Evolutionary conservation across 2,888 invertebrate species (phyloP), one percentile per base, ranked within the genome.

Genomic region (Sphaerophoria taeniata): DNA sequence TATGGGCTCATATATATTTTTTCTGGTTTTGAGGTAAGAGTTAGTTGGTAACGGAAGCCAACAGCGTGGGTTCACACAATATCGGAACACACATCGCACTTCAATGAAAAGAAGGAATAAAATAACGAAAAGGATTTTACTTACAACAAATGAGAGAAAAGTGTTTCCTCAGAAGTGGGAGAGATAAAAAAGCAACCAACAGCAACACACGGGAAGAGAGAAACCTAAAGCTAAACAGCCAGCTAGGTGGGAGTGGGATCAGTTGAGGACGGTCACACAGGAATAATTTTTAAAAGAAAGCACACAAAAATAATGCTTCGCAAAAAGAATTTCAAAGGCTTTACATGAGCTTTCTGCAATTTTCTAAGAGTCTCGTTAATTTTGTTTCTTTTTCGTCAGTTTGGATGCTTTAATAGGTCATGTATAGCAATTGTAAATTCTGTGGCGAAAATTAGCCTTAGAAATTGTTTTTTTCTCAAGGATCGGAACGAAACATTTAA

Each of bases 261-360:
- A 56, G 11, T 12, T 45, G n/a, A n/a, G n/a, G 4, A n/a, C 45
- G 51, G 14, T 33, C 51, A 43, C 43, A 24, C 24, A 24, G 2
- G 24, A 24, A 24, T 24, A n/a, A n/a, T n/a, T n/a, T n/a, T n/a
- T n/a, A 24, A 24, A 24, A 11, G 43, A 24, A 24, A 24, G 24
- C 2, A 36, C 47, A 69, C 49, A 47, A 9, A 9, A 58, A 45
- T 34, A 71, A 71, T 58, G 43, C 53, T 49, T 53, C 51, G 49
- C 51, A 63, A 83, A 39, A 79, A 75, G 67, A 65, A 79, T 84
- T 83, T 72, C 47, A 84, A 75, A 79, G 79, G 79, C 71, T 79
- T 65, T 79, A 60, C 70, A 67, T 9, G 60, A 75, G 55, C 65
- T 74, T 47, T 47, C 36, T 47, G 65, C 56, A 49, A 65, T 60